These are phyloP conservation scores for Okamejei kenojei DNA, from an alignment of 2,797 vertebrate species.

Conservation along the genomic window DNA sequence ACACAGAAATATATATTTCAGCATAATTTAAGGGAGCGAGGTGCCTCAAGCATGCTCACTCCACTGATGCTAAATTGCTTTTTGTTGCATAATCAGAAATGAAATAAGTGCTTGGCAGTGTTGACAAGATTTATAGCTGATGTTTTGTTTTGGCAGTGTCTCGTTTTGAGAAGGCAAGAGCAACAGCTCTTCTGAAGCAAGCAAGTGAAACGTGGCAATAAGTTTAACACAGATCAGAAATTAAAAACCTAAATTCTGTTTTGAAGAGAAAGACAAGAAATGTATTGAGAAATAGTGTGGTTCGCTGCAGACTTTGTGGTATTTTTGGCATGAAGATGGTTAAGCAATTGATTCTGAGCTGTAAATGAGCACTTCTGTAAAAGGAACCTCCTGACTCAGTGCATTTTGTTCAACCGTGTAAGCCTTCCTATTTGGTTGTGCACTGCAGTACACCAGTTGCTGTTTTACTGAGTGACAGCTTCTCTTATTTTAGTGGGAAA, in stretches of 20 bases:
- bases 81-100: background rate
- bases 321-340: conserved; percentile 35
- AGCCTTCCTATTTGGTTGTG: conserved; percentile 49
- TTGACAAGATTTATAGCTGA: conserved; percentile 7
- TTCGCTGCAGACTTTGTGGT: background rate
- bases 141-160: background rate
- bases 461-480: conserved; percentile 52
- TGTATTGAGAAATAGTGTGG: background rate
- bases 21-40: background rate
- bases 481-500: conserved; percentile 48
- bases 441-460: conserved; percentile 54
- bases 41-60: background rate
- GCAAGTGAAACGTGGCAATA: background rate
- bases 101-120: background rate
- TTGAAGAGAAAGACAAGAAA: background rate
- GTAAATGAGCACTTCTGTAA: conserved; percentile 40
- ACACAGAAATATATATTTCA: background rate
- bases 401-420: conserved; percentile 55
- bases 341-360: conserved; percentile 49
- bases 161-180: background rate
- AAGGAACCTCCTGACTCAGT: conserved; percentile 53
- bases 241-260: background rate
- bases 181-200: background rate
- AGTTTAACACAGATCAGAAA: background rate
- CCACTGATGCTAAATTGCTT: background rate